Evolutionary conservation across 2,888 invertebrate species (phyloP), one percentile per base, ranked within the genome.

Genomic region (Lasioglossum morio): DNA sequence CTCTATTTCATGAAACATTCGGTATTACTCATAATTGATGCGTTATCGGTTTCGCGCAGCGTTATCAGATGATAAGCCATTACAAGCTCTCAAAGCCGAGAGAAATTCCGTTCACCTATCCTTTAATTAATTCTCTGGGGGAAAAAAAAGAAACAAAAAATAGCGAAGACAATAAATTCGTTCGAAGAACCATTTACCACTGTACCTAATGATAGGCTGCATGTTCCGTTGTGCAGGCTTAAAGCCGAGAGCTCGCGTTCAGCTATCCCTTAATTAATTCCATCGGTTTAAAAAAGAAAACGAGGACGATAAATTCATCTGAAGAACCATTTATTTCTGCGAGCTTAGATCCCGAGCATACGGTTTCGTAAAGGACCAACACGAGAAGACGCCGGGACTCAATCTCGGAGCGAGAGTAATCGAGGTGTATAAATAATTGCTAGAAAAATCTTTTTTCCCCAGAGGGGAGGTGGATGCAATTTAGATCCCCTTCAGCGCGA

Each of bases 401-500:
- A 60, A 60, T 60, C 60, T 60, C 27, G 27, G n/a, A 14, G 27
- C 60, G 53, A 53, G 60, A 60, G n/a, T 60, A 60, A 60, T 60
- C 60, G 60, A 60, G 60, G n/a, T 60, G 60, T 60, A 60, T 60
- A 60, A 60, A 60, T 60, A 60, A 60, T 60, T 60, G 60, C 60
- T 14, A 27, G 14, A 60, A 60, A 60, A 60, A 60, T 60, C 60
- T 60, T 60, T 27, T 60, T 27, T 12, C 60, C 60, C 30, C 2
- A 2, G 0, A 2, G 19, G 8, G 48, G 16, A 5, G 63, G 19
- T 19, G 19, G 34, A 34, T 30, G 30, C 34, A 66, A 34, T 66
- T 66, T 30, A 19, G 34, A 66, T 30, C 34, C 14, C 30, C 34
- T 30, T 66, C 30, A 30, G 66, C 19, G 66, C 34, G 66, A 66